These are phyloP conservation scores for Drosophila gunungcola DNA, from an alignment of 1,140 invertebrate genomes.

Conservation along the genomic window DNA sequence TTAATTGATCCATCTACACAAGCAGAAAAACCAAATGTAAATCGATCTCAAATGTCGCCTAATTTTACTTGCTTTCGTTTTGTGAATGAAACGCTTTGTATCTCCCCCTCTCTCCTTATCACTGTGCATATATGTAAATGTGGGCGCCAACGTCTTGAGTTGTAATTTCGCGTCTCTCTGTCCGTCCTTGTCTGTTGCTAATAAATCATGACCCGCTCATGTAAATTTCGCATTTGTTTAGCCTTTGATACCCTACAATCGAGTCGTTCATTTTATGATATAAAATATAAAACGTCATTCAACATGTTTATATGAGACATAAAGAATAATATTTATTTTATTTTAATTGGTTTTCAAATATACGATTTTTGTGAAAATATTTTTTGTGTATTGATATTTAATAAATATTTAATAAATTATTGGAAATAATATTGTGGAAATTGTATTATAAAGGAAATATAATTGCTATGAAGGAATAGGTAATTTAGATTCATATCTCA, in stretches of 20 bases:
- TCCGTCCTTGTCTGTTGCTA: slow-evolving; percentile 59
- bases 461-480: no score
- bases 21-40: slow-evolving; percentile 1
- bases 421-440: no score
- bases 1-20: slow-evolving; percentile 10
- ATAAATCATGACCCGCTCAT: slow-evolving; percentile 68
- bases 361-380: no score
- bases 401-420: no score
- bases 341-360: no score
- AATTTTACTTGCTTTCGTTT: slow-evolving; percentile 24
- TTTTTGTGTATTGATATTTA: no score
- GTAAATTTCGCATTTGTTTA: slow-evolving; percentile 41
- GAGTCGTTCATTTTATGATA: background rate
- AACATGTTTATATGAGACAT: background rate
- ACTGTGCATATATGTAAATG: slow-evolving; percentile 6
- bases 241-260: slow-evolving; percentile 15
- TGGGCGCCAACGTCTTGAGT: slow-evolving; percentile 40
- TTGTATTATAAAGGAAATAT: no score
- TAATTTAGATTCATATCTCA: no score
- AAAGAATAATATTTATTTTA: no score
- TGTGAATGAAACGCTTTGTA: slow-evolving; percentile 41
- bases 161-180: slow-evolving; percentile 68
- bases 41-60: background rate
- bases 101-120: slow-evolving; percentile 7
- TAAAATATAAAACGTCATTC: background rate